Conservation (phyloP, 2,888 invertebrate species). For the Drosophila ustulata region DNA sequence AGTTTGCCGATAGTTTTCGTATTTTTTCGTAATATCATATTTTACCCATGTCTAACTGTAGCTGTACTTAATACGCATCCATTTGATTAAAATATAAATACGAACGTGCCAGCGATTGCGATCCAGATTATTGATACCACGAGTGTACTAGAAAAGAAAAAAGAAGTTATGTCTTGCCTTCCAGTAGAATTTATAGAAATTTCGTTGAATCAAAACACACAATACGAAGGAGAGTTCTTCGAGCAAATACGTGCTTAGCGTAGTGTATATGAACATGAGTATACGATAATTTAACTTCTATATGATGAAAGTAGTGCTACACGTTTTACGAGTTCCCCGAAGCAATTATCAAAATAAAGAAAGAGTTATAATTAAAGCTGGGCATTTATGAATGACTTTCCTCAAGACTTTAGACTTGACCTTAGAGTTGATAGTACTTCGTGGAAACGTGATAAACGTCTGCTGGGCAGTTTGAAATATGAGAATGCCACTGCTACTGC, state of each 20-base stretch:
- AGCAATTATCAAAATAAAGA: conserved; percentile 54
- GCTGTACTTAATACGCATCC: neutral
- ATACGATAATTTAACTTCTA: neutral
- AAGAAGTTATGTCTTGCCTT: conserved; percentile 53
- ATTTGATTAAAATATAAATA: conserved; percentile 25
- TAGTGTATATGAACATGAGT: conserved; percentile 19
- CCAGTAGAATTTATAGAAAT: conserved; percentile 37
- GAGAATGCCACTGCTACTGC: conserved; percentile 42
- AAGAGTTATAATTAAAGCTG: conserved; percentile 63
- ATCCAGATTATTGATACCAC: conserved; percentile 49
- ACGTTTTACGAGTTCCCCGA: conserved; percentile 67
- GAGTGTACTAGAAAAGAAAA: conserved; percentile 18
- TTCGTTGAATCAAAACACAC: conserved; percentile 57
- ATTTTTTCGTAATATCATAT: neutral
- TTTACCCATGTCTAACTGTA: conserved; percentile 11
- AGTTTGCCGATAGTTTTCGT: neutral
- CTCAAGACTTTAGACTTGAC: conserved; percentile 17
- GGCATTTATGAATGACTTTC: conserved; percentile 66
- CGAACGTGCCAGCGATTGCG: conserved; percentile 62
- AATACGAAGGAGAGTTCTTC: conserved; percentile 54
- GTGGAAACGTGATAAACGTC: conserved; percentile 52
- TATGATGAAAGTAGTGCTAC: conserved; percentile 51
- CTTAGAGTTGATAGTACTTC: conserved; percentile 49
- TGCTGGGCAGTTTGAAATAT: conserved; percentile 31
- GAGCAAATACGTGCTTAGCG: conserved; percentile 61